A percentile compares a stretch with the other conserved stretches of the same genome.
These are phyloP conservation scores for Drosophila helvetica DNA, from an alignment of 2,888 invertebrate species.

Conservation along the genomic window DNA sequence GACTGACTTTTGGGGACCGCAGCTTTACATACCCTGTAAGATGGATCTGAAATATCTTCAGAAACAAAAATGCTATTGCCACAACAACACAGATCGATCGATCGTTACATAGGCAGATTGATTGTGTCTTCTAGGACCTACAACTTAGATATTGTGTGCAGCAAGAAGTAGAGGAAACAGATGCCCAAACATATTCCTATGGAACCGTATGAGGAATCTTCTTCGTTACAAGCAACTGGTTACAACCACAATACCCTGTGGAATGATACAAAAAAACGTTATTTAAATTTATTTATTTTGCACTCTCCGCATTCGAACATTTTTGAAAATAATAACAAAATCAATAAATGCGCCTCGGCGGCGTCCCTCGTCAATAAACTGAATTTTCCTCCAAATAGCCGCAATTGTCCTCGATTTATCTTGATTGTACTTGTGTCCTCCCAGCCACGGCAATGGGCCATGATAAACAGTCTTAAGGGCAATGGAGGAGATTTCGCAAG, in stretches of 20 bases:
- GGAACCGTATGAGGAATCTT: too few relatives aligned
- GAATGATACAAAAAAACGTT: constrained; percentile 18
- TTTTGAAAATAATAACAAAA: constrained; percentile 62
- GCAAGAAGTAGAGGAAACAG: too few relatives aligned
- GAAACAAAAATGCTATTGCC: too few relatives aligned
- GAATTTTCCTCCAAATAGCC: constrained; percentile 59
- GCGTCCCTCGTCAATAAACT: constrained; percentile 68
- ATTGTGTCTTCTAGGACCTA: too few relatives aligned
- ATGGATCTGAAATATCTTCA: background rate
- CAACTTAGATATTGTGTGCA: too few relatives aligned
- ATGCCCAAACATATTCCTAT: too few relatives aligned
- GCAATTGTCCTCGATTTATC: constrained; percentile 73
- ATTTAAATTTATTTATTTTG: constrained; percentile 39
- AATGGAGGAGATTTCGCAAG: constrained; percentile 17
- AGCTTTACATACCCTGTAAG: background rate
- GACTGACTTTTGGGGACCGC: background rate
- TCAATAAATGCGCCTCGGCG: constrained; percentile 70
- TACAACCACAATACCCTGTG: background rate
- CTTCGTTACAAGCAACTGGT: background rate
- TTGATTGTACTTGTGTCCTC: constrained; percentile 59
- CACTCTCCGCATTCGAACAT: constrained; percentile 24
- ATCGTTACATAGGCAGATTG: too few relatives aligned
- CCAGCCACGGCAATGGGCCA: constrained; percentile 56
- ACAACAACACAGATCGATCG: too few relatives aligned
- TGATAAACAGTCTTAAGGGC: constrained; percentile 70